These are phyloP conservation scores for Eumerus sabulonum DNA, from an alignment of 2,888 invertebrate species.

Conservation along the genomic window DNA sequence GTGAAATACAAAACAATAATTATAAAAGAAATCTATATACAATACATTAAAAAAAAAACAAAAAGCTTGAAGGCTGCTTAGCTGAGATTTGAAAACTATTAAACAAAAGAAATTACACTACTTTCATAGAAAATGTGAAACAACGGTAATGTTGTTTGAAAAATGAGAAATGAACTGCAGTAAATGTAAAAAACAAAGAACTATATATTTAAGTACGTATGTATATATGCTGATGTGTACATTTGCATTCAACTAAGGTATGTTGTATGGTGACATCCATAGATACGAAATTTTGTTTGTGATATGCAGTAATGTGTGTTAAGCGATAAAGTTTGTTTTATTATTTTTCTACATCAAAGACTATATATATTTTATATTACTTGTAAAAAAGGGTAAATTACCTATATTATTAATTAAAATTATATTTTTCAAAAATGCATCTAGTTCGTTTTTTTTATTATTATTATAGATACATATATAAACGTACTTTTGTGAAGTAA, in stretches of 20 bases:
- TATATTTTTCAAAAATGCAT: slow-evolving; percentile 5
- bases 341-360: slow-evolving; percentile 47
- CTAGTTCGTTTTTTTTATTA: slow-evolving; percentile 6
- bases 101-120: slow-evolving; percentile 11
- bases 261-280: slow-evolving; percentile 21
- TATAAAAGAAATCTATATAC: slow-evolving; percentile 4
- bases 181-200: neutral
- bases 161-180: too few species aligned
- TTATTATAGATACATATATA: neutral
- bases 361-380: too few species aligned
- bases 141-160: too few species aligned
- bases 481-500: neutral
- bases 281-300: slow-evolving; percentile 50
- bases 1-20: slow-evolving; percentile 35
- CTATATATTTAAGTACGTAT: neutral
- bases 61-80: neutral
- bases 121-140: too few species aligned
- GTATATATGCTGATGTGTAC: slow-evolving; percentile 2
- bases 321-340: slow-evolving; percentile 36
- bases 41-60: neutral
- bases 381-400: slow-evolving; percentile 14
- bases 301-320: slow-evolving; percentile 40
- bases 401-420: slow-evolving; percentile 1
- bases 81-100: slow-evolving; percentile 2
- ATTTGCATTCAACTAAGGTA: slow-evolving; percentile 6